Percentiles rank a stretch among this genome's conserved stretches.
phyloP scores from a whole-genome alignment of 2,797 vertebrate genomes.

The Acrossocheilus wenchowensis region DNA sequence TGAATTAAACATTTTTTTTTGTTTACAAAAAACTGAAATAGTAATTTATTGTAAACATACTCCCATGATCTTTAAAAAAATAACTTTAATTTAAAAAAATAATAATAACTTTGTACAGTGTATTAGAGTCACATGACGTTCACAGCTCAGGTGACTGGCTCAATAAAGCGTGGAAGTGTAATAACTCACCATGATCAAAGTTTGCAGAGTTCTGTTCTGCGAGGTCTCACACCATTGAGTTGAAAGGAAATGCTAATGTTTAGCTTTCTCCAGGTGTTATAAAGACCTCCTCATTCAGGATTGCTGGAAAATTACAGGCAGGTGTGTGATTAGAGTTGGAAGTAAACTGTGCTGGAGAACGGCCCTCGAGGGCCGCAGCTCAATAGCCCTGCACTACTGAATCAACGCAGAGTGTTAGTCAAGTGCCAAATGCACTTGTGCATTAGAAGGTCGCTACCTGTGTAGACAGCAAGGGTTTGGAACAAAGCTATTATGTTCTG shows the following conservation, averaged over 20 bases:
- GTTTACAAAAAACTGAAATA: neutral
- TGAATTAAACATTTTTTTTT: neutral
- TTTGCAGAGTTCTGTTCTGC: neutral
- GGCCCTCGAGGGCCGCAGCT: neutral
- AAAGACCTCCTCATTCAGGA: neutral
- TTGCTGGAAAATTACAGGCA: neutral
- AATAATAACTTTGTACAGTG: no score
- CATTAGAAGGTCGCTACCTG: neutral
- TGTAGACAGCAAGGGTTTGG: neutral
- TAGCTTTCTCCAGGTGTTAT: conserved; percentile 2
- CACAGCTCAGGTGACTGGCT: neutral
- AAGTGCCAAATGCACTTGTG: neutral
- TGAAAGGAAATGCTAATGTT: neutral
- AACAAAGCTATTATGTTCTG: neutral
- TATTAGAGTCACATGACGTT: neutral
- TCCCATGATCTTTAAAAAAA: no score
- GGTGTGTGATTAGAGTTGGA: conserved; percentile 1
- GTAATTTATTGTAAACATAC: neutral
- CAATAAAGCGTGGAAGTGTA: neutral
- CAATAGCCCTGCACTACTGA: neutral
- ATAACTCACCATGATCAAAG: neutral
- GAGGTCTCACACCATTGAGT: neutral
- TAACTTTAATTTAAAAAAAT: no score
- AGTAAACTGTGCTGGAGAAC: neutral
- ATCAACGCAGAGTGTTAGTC: conserved; percentile 1